Evolutionary conservation across 2,113 vertebrate genomes (phyloP).

Genomic region (Pelobates fuscus): DNA sequence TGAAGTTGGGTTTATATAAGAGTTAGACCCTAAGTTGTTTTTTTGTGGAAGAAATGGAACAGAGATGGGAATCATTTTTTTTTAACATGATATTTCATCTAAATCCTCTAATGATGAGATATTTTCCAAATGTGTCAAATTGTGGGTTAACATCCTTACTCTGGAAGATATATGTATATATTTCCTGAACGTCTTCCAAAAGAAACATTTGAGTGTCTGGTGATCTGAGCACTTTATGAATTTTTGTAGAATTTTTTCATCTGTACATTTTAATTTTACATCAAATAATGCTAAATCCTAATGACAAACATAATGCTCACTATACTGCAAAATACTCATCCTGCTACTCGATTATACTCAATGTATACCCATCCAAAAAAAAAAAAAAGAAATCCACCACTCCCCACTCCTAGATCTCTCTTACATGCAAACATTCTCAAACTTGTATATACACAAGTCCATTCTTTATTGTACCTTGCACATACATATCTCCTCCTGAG

Average conservation of each 20-base stretch:
- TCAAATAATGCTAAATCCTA: neutral
- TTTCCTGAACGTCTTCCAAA: conserved; percentile 24
- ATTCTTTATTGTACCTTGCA: no score
- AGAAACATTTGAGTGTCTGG: conserved; percentile 1
- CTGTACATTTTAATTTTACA: no score
- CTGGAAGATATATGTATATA: conserved; percentile 26
- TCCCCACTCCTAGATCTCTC: no score
- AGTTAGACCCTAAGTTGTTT: conserved; percentile 4
- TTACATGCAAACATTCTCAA: no score
- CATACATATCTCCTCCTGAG: no score
- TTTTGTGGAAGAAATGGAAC: neutral
- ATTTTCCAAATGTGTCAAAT: conserved; percentile 38
- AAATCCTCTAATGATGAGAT: conserved; percentile 38
- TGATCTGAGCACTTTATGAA: conserved; percentile 7
- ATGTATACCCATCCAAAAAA: no score
- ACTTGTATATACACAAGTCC: no score
- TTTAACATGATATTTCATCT: conserved; percentile 25
- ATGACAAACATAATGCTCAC: neutral
- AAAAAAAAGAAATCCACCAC: no score
- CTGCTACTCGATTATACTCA: no score
- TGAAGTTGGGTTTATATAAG: conserved; percentile 20
- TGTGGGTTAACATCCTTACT: conserved; percentile 31
- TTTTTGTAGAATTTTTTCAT: no score
- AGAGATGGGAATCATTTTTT: conserved; percentile 9
- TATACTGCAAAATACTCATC: no score